Percentiles rank a stretch among this genome's conserved stretches.
Conservation (phyloP, 1,140 invertebrate genomes). For the Temnothorax curvispinosus region DNA sequence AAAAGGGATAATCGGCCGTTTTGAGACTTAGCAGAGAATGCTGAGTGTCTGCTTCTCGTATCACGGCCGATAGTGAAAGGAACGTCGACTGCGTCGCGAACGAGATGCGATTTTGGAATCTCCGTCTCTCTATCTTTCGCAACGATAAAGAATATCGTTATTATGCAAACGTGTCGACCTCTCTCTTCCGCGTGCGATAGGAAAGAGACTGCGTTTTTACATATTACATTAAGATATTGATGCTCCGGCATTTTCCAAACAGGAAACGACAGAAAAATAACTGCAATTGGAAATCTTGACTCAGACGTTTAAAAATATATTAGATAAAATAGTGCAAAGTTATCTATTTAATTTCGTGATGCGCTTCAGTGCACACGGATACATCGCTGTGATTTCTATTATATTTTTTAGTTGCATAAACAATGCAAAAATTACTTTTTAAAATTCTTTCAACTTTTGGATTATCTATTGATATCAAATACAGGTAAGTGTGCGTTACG, state of each 20-base stretch:
- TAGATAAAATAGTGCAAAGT: neutral
- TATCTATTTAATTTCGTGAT: neutral
- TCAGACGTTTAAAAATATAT: neutral
- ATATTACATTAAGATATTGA: neutral
- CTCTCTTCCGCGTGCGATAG: neutral
- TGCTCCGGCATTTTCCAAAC: neutral
- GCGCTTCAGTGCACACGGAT: neutral
- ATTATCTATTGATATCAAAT: neutral
- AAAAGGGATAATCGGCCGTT: conserved; percentile 7
- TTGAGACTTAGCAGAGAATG: conserved; percentile 49
- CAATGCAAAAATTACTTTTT: neutral
- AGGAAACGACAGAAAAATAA: neutral
- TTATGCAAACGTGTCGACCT: conserved; percentile 5
- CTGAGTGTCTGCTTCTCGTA: neutral
- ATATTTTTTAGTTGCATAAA: neutral
- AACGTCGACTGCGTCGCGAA: neutral
- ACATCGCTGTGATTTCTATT: neutral
- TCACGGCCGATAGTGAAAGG: conserved; percentile 68
- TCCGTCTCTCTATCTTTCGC: neutral
- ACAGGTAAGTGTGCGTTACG: neutral
- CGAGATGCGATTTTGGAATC: conserved; percentile 24
- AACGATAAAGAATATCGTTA: conserved; percentile 20
- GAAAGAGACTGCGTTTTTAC: neutral
- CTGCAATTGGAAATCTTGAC: neutral
- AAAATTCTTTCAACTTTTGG: neutral